These are phyloP conservation scores for Euplagia quadripunctaria DNA, from an alignment of 2,888 invertebrate genomes.

Conservation along the genomic window DNA sequence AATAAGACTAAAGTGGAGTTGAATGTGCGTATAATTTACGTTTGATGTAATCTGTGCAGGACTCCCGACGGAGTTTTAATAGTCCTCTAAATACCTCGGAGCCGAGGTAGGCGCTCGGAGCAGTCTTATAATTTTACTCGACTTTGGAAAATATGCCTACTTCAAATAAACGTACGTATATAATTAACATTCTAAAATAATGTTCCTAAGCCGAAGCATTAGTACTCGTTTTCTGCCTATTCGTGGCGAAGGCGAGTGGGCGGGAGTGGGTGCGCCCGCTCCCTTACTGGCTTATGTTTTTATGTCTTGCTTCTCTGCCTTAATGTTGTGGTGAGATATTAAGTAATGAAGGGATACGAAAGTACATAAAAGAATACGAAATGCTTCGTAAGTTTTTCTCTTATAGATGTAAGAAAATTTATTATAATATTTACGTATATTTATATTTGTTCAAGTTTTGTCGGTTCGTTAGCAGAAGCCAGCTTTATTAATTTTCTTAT, in stretches of 20 bases:
- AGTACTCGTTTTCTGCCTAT: conserved; percentile 57
- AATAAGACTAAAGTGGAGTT: conserved; percentile 60
- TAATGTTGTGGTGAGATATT: conserved; percentile 45
- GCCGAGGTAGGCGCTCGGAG: conserved; percentile 63
- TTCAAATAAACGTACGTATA: conserved; percentile 51
- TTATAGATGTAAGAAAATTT: conserved; percentile 19
- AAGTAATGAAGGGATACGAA: conserved; percentile 41
- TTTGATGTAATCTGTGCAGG: conserved; percentile 71
- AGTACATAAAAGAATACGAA: conserved; percentile 36
- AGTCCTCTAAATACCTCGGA: conserved; percentile 71
- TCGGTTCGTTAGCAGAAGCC: conserved; percentile 46
- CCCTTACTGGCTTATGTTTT: conserved; percentile 36
- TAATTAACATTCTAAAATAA: conserved; percentile 63
- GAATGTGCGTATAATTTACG: conserved; percentile 67
- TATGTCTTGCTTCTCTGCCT: conserved; percentile 29
- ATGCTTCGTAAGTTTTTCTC: conserved; percentile 19
- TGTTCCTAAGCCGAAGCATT: conserved; percentile 54
- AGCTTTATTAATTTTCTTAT: conserved; percentile 46
- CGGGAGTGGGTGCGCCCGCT: conserved; percentile 18
- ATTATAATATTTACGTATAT: conserved; percentile 36
- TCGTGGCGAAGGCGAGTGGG: conserved; percentile 38
- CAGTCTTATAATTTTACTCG: conserved; percentile 73
- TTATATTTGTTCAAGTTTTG: conserved; percentile 40
- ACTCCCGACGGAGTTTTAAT: conserved; percentile 74
- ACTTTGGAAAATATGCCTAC: conserved; percentile 68